Evolutionary conservation across 2,113 vertebrate genomes (phyloP).

Genomic region (Hemichromis elongatus): DNA sequence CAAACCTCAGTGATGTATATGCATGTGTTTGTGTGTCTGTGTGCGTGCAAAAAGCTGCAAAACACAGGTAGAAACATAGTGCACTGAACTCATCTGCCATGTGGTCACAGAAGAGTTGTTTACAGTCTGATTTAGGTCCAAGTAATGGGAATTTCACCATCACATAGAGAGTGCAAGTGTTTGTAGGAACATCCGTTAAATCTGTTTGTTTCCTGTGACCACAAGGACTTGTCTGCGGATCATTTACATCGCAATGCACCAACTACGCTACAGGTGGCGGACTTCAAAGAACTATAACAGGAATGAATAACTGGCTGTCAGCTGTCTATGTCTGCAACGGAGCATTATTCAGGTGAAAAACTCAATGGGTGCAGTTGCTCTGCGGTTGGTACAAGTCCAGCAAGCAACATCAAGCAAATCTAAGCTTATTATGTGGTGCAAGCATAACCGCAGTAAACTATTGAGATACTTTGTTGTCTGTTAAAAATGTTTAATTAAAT

Average conservation of each 20-base stretch:
- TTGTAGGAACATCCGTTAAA: not conserved
- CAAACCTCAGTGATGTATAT: slow-evolving; percentile 4
- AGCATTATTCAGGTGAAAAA: not conserved
- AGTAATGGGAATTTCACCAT: not conserved
- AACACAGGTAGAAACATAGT: not conserved
- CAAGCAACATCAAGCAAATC: not conserved
- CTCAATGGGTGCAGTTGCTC: not conserved
- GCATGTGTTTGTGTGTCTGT: not conserved
- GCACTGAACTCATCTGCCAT: not conserved
- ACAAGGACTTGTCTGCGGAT: not conserved
- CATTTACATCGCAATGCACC: not conserved
- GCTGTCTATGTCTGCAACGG: not conserved
- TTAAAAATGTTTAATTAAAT: not conserved
- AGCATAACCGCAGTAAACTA: not conserved
- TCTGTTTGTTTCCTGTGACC: not conserved
- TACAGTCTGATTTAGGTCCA: not conserved
- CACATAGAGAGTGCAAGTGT: not conserved
- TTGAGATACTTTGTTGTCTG: not conserved
- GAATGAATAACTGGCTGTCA: not conserved
- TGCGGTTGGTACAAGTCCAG: not conserved
- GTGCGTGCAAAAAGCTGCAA: not conserved
- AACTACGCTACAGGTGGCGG: not conserved
- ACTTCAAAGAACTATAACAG: not conserved
- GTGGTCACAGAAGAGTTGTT: not conserved
- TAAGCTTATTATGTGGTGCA: not conserved